A percentile compares a stretch with the other conserved stretches of the same genome.
phyloP scores from a whole-genome alignment of 2,113 vertebrate genomes.

The Tonatia bakeri region DNA sequence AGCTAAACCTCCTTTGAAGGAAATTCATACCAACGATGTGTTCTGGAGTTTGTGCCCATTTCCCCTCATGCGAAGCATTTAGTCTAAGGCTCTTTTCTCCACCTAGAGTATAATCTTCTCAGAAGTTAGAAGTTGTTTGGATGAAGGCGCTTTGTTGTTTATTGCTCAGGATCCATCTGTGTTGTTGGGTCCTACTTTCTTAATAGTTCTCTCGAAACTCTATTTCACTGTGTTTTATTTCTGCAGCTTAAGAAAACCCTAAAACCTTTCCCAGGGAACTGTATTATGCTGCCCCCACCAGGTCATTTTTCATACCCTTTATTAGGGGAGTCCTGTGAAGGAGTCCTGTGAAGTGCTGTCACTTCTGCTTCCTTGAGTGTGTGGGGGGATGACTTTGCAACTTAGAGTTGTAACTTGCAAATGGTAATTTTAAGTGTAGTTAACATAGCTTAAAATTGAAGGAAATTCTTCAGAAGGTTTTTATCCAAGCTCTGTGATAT shows the following conservation, averaged over 20 bases:
- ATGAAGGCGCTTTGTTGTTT: not conserved
- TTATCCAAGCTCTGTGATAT: not conserved
- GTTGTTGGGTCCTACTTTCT: not conserved
- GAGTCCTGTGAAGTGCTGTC: not conserved
- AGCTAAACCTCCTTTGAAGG: not conserved
- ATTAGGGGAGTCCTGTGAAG: not conserved
- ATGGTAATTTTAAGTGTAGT: not conserved
- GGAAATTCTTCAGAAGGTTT: not conserved
- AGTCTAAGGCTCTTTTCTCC: not conserved
- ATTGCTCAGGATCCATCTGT: not conserved
- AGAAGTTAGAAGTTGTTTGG: not conserved
- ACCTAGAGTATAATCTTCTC: not conserved
- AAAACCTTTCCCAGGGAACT: not conserved
- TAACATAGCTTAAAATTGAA: not conserved
- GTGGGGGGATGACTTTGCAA: not conserved
- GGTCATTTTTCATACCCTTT: not conserved
- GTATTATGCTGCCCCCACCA: slow-evolving; percentile 42
- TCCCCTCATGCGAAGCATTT: not conserved
- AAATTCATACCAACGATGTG: not conserved
- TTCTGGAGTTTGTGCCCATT: not conserved
- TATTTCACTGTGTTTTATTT: not conserved
- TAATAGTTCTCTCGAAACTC: not conserved
- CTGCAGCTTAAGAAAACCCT: not conserved
- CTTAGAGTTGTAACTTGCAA: not conserved
- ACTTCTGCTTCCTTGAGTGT: not conserved